phyloP scores from a whole-genome alignment of 2,888 invertebrate genomes.

The Neoaliturus tenellus region DNA sequence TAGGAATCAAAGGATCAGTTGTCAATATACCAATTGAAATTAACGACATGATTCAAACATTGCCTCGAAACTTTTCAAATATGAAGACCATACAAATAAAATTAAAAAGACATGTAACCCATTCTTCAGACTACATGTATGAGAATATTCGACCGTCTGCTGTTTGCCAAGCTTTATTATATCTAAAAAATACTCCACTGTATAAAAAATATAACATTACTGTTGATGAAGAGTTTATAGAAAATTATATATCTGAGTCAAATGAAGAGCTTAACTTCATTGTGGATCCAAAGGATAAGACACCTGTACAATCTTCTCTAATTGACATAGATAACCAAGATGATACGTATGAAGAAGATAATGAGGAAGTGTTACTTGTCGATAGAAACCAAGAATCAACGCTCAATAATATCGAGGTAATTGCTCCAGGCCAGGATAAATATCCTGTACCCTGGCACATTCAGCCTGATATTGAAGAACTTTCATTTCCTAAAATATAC shows the following conservation, averaged over 20 bases:
- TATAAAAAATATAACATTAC: constrained; percentile 45
- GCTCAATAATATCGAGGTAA: constrained; percentile 55
- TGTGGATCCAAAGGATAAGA: constrained; percentile 1
- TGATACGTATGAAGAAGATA: constrained; percentile 48
- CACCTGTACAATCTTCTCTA: neutral
- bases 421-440: constrained; percentile 67
- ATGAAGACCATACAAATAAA: constrained; percentile 67
- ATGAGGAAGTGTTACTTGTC: constrained; percentile 64
- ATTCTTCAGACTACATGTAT: constrained; percentile 61
- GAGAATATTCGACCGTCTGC: constrained; percentile 67
- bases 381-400: constrained; percentile 61
- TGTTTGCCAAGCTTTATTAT: constrained; percentile 64
- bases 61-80: constrained; percentile 65
- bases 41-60: constrained; percentile 55
- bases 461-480: constrained; percentile 65
- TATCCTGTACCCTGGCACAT: constrained; percentile 65
- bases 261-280: constrained; percentile 24
- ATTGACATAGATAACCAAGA: neutral
- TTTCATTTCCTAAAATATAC: constrained; percentile 67
- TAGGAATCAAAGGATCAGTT: constrained; percentile 68
- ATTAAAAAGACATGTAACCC: constrained; percentile 67
- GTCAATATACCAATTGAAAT: constrained; percentile 69
- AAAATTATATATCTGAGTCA: neutral
- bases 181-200: constrained; percentile 63
- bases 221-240: constrained; percentile 6